Evolutionary conservation across 2,113 vertebrate species (phyloP).

Genomic region (Noturus placidus): DNA sequence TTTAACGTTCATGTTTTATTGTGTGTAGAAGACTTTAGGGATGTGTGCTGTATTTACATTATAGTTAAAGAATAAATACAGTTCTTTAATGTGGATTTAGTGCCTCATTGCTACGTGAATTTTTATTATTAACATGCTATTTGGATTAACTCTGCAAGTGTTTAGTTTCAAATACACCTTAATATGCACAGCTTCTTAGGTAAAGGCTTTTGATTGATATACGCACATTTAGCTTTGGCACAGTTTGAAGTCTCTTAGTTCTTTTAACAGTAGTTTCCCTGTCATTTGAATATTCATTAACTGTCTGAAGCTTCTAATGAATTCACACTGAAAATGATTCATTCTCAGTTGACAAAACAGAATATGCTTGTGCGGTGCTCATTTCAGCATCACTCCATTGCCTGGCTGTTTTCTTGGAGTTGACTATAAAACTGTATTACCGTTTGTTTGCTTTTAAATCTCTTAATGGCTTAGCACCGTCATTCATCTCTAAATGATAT

Average conservation of each 20-base stretch:
- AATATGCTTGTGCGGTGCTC: background rate
- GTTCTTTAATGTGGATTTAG: background rate
- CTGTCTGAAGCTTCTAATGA: constrained; percentile 27
- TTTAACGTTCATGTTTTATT: background rate
- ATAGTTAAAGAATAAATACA: background rate
- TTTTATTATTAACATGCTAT: background rate
- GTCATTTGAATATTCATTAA: constrained; percentile 24
- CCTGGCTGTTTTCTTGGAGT: background rate
- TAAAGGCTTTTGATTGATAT: background rate
- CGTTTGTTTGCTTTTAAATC: background rate
- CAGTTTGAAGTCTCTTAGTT: constrained; percentile 4
- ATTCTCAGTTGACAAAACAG: constrained; percentile 19
- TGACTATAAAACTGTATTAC: background rate
- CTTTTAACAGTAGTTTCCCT: background rate
- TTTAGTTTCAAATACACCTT: background rate
- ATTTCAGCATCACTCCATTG: background rate
- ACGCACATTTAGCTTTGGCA: background rate
- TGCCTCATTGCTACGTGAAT: too few relatives aligned
- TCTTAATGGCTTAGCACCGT: background rate
- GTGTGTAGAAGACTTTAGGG: background rate
- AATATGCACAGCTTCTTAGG: background rate
- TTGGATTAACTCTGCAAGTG: background rate
- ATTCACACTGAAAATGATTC: constrained; percentile 24
- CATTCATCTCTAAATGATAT: background rate
- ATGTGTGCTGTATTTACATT: background rate